Evolutionary conservation across 2,888 invertebrate genomes (phyloP), one percentile per base, ranked within the genome.

Genomic region (Stictocephala bisonia): DNA sequence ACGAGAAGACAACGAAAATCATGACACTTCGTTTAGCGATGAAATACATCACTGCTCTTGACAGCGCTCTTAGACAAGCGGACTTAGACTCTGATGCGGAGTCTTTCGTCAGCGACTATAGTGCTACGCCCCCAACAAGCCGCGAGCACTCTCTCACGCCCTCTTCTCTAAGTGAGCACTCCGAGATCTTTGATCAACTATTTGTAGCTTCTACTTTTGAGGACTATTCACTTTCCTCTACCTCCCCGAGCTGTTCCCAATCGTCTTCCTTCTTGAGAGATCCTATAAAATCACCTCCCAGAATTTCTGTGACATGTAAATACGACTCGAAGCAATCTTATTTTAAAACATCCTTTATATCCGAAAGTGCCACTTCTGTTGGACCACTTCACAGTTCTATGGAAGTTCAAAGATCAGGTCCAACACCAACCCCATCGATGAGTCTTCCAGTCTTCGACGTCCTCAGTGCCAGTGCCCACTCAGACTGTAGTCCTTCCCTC

Each of bases 1-100:
- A 90, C 82, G 93, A 94, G 82, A 94, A 94, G 83, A 86, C 94
- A 77, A 96, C 96, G 58, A 96, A 96, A 85, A 96, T 96, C 79
- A 94, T 95, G 3, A 95, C 95, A 0, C 84, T 96, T 56, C 86
- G 94, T 35, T 85, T 95, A 75, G 96, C 96, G 24, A 93, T 96
- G 92, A 90, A 92, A 81, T 96, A 96, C 82, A 96, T 96, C 77
- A 85, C 90, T 11, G 90, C 93, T 13, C 85, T 96, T 66, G 90
- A 89, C n/a, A 86, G 90, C 0, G 89, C 91, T 0, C 84, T 93
- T 74, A 80, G 82, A 56, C 81, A 85, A 77, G 84, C 87, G 22
- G 70, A 73, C 53, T 41, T 70, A 26, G 75, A 79, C 72, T 82
- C 82, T 13, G 83, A 83, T 76, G 81, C 80, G 60, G 82, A 82